Percentiles rank a stretch among this genome's conserved stretches.
Evolutionary conservation across 1,140 invertebrate genomes (phyloP).

Genomic region (Gonioctena quinquepunctata): DNA sequence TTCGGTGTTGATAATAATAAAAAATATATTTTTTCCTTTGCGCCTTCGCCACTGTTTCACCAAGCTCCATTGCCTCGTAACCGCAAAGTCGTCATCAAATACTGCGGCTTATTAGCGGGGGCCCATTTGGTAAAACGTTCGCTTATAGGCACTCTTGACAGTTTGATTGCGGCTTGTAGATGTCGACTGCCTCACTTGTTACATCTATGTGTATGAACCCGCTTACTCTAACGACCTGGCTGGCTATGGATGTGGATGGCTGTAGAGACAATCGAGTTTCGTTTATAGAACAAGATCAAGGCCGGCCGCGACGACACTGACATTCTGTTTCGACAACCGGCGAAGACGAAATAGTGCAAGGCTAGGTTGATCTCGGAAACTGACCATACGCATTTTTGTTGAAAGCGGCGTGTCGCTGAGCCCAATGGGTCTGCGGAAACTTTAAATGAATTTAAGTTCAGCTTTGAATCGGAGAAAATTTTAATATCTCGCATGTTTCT

Average conservation of each 20-base stretch:
- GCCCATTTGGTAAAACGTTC: not conserved
- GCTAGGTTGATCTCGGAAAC: not conserved
- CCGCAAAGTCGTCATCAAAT: not conserved
- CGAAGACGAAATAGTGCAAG: not conserved
- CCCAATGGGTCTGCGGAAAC: too few species aligned
- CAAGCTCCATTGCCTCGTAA: too few species aligned
- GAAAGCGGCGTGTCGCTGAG: too few species aligned
- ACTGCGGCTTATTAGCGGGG: not conserved
- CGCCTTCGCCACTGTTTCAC: too few species aligned
- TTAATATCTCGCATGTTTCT: too few species aligned
- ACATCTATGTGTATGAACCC: not conserved
- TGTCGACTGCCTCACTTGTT: not conserved
- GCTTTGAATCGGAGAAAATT: too few species aligned
- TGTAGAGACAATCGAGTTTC: not conserved
- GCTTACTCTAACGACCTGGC: constrained; percentile 1
- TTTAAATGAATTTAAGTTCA: not conserved
- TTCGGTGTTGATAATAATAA: too few species aligned
- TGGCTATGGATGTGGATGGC: not conserved
- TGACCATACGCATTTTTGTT: not conserved
- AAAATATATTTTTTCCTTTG: too few species aligned
- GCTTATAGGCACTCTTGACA: not conserved
- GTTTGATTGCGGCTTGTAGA: not conserved
- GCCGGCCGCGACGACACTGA: not conserved
- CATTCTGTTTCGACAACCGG: too few species aligned
- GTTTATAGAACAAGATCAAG: constrained; percentile 12